These are phyloP conservation scores for Chiroxiphia lanceolata DNA, from an alignment of 2,797 vertebrate genomes.

Conservation along the genomic window DNA sequence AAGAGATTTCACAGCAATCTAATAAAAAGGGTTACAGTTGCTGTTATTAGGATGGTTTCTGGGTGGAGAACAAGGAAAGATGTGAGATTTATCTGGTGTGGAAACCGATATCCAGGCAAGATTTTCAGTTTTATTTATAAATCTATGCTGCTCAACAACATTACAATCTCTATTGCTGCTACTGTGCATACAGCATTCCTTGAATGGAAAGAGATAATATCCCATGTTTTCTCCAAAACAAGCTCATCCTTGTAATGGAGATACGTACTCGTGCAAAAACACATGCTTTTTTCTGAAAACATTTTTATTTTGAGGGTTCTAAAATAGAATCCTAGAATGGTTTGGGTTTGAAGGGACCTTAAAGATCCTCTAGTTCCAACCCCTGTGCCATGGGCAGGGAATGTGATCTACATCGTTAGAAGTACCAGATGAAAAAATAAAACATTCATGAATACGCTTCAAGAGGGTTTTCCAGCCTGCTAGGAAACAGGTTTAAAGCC, in stretches of 20 bases:
- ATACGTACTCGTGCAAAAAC: rapidly evolving
- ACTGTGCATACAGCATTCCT: not conserved
- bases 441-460: not conserved
- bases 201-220: not conserved
- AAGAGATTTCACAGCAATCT: not conserved
- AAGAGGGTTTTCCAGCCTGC: not conserved
- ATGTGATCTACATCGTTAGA: not conserved
- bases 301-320: not conserved
- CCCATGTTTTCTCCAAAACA: not conserved
- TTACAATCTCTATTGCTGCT: not conserved
- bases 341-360: not conserved
- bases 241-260: not conserved
- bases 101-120: not conserved
- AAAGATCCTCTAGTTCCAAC: not conserved
- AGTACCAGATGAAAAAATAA: not conserved
- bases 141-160: not conserved
- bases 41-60: not conserved
- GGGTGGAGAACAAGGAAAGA: not conserved
- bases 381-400: not conserved
- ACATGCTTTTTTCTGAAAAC: rapidly evolving
- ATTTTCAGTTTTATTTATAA: not conserved
- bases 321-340: rapidly evolving
- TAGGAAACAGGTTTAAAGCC: not conserved
- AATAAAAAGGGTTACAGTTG: not conserved
- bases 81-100: not conserved